These are phyloP conservation scores for Salpingus planirostris DNA, from an alignment of 2,888 invertebrate species.

Conservation along the genomic window DNA sequence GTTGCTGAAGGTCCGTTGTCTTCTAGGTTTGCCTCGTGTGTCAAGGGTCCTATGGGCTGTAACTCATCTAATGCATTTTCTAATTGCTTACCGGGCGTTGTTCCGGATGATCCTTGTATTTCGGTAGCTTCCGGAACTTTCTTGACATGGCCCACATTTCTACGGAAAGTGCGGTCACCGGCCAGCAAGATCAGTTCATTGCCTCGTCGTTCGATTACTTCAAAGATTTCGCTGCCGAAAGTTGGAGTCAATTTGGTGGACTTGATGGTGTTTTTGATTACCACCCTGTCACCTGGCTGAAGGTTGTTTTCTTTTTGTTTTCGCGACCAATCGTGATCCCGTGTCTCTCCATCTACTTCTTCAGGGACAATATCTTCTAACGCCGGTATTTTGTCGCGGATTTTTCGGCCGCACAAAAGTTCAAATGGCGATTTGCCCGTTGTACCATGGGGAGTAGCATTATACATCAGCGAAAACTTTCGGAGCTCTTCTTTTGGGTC, in stretches of 20 bases:
- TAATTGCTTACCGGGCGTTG: no score
- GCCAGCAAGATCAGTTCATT: neutral
- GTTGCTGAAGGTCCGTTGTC: no score
- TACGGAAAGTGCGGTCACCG: neutral
- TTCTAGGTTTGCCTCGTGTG: no score
- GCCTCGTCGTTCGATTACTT: neutral
- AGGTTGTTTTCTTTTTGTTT: slow-evolving; percentile 5
- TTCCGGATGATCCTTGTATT: no score
- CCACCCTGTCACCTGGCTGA: neutral
- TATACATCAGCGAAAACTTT: slow-evolving; percentile 18
- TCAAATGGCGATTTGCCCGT: slow-evolving; percentile 24
- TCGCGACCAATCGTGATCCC: neutral
- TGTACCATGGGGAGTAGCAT: slow-evolving; percentile 23
- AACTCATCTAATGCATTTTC: no score
- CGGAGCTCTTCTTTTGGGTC: slow-evolving; percentile 8
- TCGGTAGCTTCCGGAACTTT: no score
- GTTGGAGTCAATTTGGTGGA: neutral
- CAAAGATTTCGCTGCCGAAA: neutral
- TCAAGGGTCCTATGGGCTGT: no score
- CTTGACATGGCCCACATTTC: neutral
- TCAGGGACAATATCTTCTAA: neutral
- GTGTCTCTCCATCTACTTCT: neutral
- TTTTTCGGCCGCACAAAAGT: slow-evolving; percentile 18
- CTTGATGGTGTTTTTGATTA: slow-evolving; percentile 1
- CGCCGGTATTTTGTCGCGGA: slow-evolving; percentile 16